A percentile compares a stretch with the other conserved stretches of the same genome.
Evolutionary conservation across 1,140 invertebrate species (phyloP).

Genomic region (Stenopsyche tienmushanensis): DNA sequence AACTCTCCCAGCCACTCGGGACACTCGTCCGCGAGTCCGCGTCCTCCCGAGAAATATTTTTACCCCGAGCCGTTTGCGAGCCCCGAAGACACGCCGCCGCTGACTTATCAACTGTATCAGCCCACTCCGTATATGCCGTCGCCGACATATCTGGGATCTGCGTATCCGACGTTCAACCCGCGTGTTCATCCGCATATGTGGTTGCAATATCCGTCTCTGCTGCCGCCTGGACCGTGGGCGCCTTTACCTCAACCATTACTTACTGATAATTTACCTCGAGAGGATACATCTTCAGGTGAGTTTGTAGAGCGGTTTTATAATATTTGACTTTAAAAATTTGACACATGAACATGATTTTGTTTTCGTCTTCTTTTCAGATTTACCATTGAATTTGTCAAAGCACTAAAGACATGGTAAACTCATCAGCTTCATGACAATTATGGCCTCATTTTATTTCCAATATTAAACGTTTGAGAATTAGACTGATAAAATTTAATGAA

Average conservation of each 20-base stretch:
- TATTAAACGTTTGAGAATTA: conserved; percentile 30
- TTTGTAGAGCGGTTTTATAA: not conserved
- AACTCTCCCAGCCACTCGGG: conserved; percentile 44
- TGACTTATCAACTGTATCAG: conserved; percentile 46
- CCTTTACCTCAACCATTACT: conserved; percentile 50
- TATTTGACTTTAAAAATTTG: not conserved
- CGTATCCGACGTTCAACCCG: conserved; percentile 46
- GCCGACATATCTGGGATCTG: conserved; percentile 44
- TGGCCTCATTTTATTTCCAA: not conserved
- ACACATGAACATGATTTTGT: too few species aligned
- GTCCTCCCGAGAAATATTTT: conserved; percentile 42
- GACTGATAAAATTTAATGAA: conserved; percentile 35
- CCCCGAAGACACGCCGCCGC: conserved; percentile 30
- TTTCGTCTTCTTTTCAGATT: conserved; percentile 49
- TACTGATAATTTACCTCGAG: conserved; percentile 52
- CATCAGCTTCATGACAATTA: not conserved
- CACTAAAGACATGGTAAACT: conserved; percentile 45
- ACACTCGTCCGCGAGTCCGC: conserved; percentile 39
- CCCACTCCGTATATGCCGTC: conserved; percentile 46
- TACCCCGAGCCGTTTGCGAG: conserved; percentile 38
- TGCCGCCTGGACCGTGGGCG: conserved; percentile 49
- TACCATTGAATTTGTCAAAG: conserved; percentile 56
- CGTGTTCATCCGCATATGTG: conserved; percentile 43
- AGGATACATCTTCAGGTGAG: conserved; percentile 53
- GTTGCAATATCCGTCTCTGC: conserved; percentile 41